phyloP scores from a whole-genome alignment of 2,113 vertebrate genomes.

The Mionectes macconnelli region DNA sequence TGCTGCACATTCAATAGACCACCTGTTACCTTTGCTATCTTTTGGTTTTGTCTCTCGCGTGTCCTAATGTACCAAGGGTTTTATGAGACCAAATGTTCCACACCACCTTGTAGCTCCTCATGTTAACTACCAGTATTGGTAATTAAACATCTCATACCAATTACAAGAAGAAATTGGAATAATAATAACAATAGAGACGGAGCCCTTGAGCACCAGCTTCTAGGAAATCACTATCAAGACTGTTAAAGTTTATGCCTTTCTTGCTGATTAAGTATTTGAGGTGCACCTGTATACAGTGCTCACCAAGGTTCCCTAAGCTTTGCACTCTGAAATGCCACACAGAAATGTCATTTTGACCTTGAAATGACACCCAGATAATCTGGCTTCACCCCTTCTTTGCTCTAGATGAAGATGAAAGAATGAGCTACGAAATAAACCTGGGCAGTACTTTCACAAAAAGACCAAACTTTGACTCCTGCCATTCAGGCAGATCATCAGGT shows the following conservation, averaged over 20 bases:
- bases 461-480: background rate
- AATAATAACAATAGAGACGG: background rate
- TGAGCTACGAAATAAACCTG: rapidly evolving
- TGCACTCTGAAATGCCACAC: background rate
- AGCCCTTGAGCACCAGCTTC: background rate
- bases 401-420: background rate
- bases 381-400: background rate
- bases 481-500: background rate
- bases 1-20: background rate
- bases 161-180: background rate
- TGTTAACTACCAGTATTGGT: background rate
- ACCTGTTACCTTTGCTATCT: background rate
- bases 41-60: rapidly evolving
- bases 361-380: background rate
- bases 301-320: background rate
- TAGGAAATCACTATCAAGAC: background rate
- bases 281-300: rapidly evolving
- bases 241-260: background rate
- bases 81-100: background rate
- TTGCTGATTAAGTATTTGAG: background rate
- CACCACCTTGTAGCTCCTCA: background rate
- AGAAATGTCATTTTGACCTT: background rate
- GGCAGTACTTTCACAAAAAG: background rate
- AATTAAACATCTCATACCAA: background rate
- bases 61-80: background rate